Base-by-base conservation (phyloP, 2,113 vertebrate species). In the Larimichthys crocea region DNA sequence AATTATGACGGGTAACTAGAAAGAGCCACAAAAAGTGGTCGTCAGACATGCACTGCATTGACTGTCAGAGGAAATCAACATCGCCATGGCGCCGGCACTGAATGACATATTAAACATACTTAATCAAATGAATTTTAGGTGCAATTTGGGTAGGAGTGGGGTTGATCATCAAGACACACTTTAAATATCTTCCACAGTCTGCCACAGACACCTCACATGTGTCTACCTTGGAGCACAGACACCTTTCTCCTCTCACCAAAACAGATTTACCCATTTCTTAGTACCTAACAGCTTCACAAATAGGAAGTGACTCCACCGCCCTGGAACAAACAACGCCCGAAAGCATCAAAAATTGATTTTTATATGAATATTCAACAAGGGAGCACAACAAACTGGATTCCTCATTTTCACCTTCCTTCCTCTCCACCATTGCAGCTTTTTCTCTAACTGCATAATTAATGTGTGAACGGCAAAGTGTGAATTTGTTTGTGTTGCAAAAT, bases 391-490 rank as follows among this genome's bases (percentile, higher is more conserved):
- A 93, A 90, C 87, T 88, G 88, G 91, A 94, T 92, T 92, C 90
- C 93, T 95, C 92, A 95, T 95, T 96, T 95, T 95, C 95, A 95
- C 95, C 95, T 96, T 95, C 87, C 84, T 85, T 82, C 81, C 77
- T 90, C 86, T 93, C 83, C 90, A 91, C 87, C 90, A 89, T 94
- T 92, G 90, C 94, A 94, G 93, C 88, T 92, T 94, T 93, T 94
- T 94, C 92, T 93, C 84, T 92, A 91, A 92, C 92, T 95, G 94
- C 94, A 95, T 96, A 95, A 96, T 95, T 95, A 95, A 95, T 95
- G 93, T 94, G 94, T 80, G 88, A 92, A 92, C 73, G 66, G 86
- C 84, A 86, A 93, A 60, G 94, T 95, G 94, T 94, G 94, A 95
- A 95, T 95, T 90, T 95, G 94, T 95, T 95, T 94, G 89, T 92